A percentile compares a stretch with the other conserved stretches of the same genome.
Evolutionary conservation across 2,113 vertebrate genomes (phyloP).

Genomic region (Psittacula cyanocephala): DNA sequence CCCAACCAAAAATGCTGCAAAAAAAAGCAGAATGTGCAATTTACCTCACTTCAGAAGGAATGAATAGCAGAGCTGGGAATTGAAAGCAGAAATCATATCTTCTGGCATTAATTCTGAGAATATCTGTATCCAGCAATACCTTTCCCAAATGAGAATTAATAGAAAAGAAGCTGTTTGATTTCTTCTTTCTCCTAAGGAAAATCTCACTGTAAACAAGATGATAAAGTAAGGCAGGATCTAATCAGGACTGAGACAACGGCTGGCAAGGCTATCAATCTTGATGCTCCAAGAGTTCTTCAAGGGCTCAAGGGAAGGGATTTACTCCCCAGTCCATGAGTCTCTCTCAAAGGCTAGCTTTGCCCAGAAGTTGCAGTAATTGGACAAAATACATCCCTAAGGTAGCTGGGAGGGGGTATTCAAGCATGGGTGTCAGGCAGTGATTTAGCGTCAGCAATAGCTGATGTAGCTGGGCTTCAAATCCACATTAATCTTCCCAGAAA

Average conservation of each 20-base stretch:
- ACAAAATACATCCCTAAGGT: background rate
- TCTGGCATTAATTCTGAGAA: background rate
- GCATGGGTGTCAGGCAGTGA: background rate
- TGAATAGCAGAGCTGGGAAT: background rate
- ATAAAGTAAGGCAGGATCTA: background rate
- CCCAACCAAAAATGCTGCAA: background rate
- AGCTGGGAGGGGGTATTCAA: background rate
- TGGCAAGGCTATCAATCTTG: background rate
- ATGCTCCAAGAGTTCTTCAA: background rate
- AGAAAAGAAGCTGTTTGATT: constrained; percentile 2
- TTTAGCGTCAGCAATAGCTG: background rate
- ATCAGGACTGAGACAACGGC: background rate
- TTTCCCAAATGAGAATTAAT: constrained; percentile 9
- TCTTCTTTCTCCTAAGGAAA: background rate
- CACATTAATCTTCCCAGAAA: background rate
- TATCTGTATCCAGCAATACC: background rate
- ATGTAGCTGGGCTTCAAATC: background rate
- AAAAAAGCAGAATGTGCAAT: background rate
- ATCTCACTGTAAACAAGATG: background rate
- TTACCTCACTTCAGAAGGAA: background rate
- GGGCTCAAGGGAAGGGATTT: background rate
- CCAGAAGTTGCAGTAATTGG: background rate
- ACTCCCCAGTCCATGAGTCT: background rate
- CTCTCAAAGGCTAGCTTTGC: background rate
- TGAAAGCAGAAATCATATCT: background rate